Percentiles rank a stretch among this genome's conserved stretches.
Evolutionary conservation across 2,888 invertebrate species (phyloP).

Genomic region (Tricholauxania praeusta): DNA sequence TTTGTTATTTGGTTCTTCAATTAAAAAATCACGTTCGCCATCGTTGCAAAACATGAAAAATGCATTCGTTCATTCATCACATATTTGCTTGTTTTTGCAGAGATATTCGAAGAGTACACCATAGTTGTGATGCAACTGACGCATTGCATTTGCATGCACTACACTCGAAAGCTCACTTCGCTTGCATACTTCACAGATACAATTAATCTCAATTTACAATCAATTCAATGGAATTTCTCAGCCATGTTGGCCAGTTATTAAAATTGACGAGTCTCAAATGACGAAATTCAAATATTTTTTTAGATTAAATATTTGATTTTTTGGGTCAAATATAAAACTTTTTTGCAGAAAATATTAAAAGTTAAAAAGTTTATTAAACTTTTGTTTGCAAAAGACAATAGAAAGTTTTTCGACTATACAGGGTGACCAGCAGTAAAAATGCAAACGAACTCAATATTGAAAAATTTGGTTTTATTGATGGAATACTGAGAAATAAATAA

Average conservation of each 20-base stretch:
- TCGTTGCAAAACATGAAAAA: neutral
- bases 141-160: neutral
- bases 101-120: neutral
- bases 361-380: too few species aligned
- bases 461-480: too few species aligned
- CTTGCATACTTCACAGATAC: neutral
- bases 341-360: too few species aligned
- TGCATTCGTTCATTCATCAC: slow-evolving; percentile 4
- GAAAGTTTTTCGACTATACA: too few species aligned
- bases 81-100: too few species aligned
- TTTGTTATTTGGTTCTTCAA: neutral
- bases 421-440: too few species aligned
- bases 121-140: neutral
- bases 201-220: slow-evolving; percentile 1
- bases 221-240: neutral
- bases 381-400: too few species aligned
- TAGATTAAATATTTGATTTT: too few species aligned
- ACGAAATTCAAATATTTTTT: neutral
- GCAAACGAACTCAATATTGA: too few species aligned
- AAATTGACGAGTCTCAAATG: neutral
- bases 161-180: neutral
- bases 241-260: neutral
- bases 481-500: too few species aligned
- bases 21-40: neutral
- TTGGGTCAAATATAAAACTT: too few species aligned